These are phyloP conservation scores for Oscheius myriophilus DNA, from an alignment of 2,888 invertebrate species.

Conservation along the genomic window DNA sequence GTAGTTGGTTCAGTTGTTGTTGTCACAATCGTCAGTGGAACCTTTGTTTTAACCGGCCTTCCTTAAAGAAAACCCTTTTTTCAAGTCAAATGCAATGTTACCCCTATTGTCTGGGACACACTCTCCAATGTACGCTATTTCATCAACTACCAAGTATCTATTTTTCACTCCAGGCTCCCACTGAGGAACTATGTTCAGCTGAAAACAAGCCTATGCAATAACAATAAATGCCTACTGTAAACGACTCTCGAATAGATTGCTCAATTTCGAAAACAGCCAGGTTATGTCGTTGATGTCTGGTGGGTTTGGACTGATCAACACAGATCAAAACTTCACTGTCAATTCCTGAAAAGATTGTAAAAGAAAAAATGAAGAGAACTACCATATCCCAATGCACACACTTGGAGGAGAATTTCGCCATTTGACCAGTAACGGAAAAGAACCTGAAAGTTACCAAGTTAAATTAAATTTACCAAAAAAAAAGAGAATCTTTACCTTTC, in stretches of 20 bases:
- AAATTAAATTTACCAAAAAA: not conserved
- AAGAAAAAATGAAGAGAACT: constrained; percentile 3
- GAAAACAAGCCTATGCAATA: constrained; percentile 70
- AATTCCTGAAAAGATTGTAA: constrained; percentile 15
- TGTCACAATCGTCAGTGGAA: constrained; percentile 4
- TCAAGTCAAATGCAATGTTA: not conserved
- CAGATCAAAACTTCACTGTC: constrained; percentile 48
- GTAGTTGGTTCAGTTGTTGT: constrained; percentile 8
- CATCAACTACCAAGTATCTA: constrained; percentile 64
- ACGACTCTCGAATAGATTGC: constrained; percentile 56
- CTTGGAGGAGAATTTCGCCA: constrained; percentile 63
- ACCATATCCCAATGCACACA: constrained; percentile 62
- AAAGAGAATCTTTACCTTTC: constrained; percentile 49
- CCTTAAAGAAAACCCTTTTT: constrained; percentile 11
- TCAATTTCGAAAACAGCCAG: constrained; percentile 64
- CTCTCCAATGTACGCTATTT: constrained; percentile 68
- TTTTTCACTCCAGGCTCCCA: constrained; percentile 60
- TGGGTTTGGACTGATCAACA: constrained; percentile 40
- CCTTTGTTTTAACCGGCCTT: constrained; percentile 4
- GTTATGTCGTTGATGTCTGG: constrained; percentile 39
- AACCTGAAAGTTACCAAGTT: constrained; percentile 47
- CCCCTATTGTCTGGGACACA: constrained; percentile 34
- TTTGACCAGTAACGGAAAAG: constrained; percentile 69
- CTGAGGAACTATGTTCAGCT: constrained; percentile 92
- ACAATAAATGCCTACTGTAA: constrained; percentile 64